phyloP scores from a whole-genome alignment of 2,113 vertebrate genomes.

The Peucedramus taeniatus region DNA sequence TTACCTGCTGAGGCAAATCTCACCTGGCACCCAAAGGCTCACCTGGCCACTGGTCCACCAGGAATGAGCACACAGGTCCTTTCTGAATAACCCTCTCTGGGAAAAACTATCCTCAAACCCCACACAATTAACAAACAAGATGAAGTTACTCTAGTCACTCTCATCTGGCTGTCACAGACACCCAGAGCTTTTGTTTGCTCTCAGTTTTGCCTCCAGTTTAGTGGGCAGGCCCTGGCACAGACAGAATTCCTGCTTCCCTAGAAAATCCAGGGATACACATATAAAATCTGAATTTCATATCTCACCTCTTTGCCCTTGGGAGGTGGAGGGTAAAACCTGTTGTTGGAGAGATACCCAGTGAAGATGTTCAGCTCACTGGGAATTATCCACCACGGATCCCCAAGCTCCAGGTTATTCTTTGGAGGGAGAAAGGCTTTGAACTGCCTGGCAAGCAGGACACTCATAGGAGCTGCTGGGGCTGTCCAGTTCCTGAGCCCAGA shows the following conservation, averaged over 20 bases:
- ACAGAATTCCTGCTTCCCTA: not conserved
- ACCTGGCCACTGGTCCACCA: not conserved
- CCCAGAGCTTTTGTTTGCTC: not conserved
- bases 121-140: not conserved
- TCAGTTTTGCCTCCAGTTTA: not conserved
- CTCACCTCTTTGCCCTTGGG: conserved; percentile 93
- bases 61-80: not conserved
- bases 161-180: not conserved
- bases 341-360: conserved; percentile 93
- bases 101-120: not conserved
- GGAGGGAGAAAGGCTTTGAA: conserved; percentile 91
- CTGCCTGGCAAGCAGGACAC: conserved; percentile 77
- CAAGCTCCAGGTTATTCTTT: conserved; percentile 79
- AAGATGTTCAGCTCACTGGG: conserved; percentile 94
- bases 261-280: not conserved
- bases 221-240: no score
- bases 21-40: not conserved
- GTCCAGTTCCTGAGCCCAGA: conserved; percentile 90
- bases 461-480: conserved; percentile 71
- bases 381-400: conserved; percentile 92
- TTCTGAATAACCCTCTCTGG: not conserved
- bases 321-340: conserved; percentile 89
- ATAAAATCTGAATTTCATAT: not conserved
- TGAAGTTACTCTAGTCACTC: not conserved
- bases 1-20: not conserved